Evolutionary conservation across 1,140 invertebrate species (phyloP), one percentile per base, ranked within the genome.

Genomic region (Pectinophora gossypiella): DNA sequence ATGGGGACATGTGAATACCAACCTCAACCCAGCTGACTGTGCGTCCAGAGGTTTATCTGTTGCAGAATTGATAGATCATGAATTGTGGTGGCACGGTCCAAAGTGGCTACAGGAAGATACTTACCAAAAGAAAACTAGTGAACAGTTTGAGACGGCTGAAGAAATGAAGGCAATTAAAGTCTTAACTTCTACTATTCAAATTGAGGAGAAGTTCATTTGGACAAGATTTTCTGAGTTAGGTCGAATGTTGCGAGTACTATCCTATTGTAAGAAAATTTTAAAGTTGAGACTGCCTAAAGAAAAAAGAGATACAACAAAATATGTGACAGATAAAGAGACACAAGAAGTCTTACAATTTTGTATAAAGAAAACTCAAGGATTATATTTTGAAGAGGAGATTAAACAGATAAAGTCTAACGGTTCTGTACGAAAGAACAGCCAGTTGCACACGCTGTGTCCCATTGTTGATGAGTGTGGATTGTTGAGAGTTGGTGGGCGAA

Each of bases 401-500:
- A 23, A 23, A 23, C 22, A 23, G 10, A 23, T 23, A 23, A 4
- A 23, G 10, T 5, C 22, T 5, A 10, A 23, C 22, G 22, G 10
- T 5, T 23, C 10, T 23, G 22, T 10, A 23, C 22, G 10, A 23
- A 10, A 23, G 10, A 5, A 23, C 22, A 23, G 22, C 10, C 4
- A 23, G 10, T 5, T 23, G 10, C 10, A 4, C 4, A 23, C 22
- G 10, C 10, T 54, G 3, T 40, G 10, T n/a, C 64, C 78, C 18
- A 82, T 82, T 56, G 1, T 86, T 5, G 81, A 87, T 48, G 19
- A 58, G 6, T 48, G 59, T 6, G 68, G 64, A 21, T 2, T 88
- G 0, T 9, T 88, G 5, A 56, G 81, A 32, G 84, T 88, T 5
- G 79, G 85, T 5, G 81, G 87, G 5, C 54, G 81, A 35, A 47